Evolutionary conservation across 2,113 vertebrate genomes (phyloP).

Genomic region (Chaetodon auriga): DNA sequence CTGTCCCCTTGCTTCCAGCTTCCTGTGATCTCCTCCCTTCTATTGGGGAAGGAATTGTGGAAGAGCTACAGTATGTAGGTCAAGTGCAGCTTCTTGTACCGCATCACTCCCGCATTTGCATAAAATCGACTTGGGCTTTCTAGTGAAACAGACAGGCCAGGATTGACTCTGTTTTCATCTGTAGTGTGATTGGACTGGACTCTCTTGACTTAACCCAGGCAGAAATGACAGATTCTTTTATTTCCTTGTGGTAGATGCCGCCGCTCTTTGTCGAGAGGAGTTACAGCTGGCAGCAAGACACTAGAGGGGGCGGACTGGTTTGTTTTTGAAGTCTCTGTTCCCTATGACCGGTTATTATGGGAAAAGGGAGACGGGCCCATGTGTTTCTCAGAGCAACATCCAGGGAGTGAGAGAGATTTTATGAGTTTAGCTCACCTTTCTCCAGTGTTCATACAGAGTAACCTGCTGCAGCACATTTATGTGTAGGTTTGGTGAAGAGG

Average conservation of each 20-base stretch:
- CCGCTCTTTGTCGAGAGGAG: slow-evolving; percentile 29
- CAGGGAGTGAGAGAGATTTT: slow-evolving; percentile 24
- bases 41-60: slow-evolving; percentile 61
- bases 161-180: slow-evolving; percentile 40
- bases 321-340: slow-evolving; percentile 64
- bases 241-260: background rate
- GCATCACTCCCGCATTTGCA: slow-evolving; percentile 70
- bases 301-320: slow-evolving; percentile 53
- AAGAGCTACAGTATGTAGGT: slow-evolving; percentile 75
- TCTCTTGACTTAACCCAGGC: background rate
- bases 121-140: slow-evolving; percentile 64
- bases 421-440: background rate
- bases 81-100: slow-evolving; percentile 75
- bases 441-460: background rate
- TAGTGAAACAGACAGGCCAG: slow-evolving; percentile 14
- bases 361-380: slow-evolving; percentile 21
- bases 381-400: slow-evolving; percentile 42
- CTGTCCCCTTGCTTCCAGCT: slow-evolving; percentile 55
- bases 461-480: slow-evolving; percentile 10
- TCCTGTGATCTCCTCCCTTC: slow-evolving; percentile 71
- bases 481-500: slow-evolving; percentile 14
- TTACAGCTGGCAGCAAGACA: slow-evolving; percentile 35
- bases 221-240: slow-evolving; percentile 8
- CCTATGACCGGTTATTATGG: slow-evolving; percentile 63
- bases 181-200: slow-evolving; percentile 43